Conservation (phyloP, 1,140 invertebrate genomes). For the Myzus persicae region DNA sequence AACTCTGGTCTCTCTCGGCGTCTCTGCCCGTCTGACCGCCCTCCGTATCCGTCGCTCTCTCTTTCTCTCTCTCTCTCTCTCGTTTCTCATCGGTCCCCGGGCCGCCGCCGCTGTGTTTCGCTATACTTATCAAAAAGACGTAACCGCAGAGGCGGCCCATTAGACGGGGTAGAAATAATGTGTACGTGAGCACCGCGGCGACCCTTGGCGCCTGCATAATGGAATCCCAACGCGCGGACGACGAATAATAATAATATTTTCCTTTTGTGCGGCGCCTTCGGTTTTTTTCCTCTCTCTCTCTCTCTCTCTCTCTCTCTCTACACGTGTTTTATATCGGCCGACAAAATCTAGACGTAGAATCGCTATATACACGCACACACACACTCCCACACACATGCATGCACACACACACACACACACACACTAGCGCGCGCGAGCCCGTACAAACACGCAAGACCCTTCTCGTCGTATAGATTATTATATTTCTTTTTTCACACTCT, state of each 20-base stretch:
- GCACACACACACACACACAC: not conserved
- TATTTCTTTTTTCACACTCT: conserved; percentile 24
- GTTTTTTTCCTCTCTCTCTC: not conserved
- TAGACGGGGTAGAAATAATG: conserved; percentile 8
- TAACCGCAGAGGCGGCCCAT: conserved; percentile 31
- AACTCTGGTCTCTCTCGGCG: not conserved
- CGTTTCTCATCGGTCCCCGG: not conserved
- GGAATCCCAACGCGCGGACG: conserved; percentile 33
- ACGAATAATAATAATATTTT: conserved; percentile 44
- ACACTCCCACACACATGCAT: not conserved
- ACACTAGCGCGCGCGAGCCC: too few species aligned
- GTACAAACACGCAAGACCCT: conserved; percentile 21
- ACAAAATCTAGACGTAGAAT: conserved; percentile 44
- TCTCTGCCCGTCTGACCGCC: too few species aligned
- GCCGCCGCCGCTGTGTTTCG: not conserved
- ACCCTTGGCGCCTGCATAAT: conserved; percentile 57
- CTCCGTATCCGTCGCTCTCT: too few species aligned
- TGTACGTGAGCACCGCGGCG: not conserved
- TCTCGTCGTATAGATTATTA: conserved; percentile 7
- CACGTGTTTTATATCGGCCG: conserved; percentile 49
- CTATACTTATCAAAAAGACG: not conserved
- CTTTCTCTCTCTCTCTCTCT: too few species aligned
- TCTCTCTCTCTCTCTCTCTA: not conserved
- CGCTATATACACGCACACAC: conserved; percentile 2
- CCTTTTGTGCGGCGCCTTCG: conserved; percentile 36